phyloP scores from a whole-genome alignment of 2,888 invertebrate genomes.

The Notodonta ziczac region DNA sequence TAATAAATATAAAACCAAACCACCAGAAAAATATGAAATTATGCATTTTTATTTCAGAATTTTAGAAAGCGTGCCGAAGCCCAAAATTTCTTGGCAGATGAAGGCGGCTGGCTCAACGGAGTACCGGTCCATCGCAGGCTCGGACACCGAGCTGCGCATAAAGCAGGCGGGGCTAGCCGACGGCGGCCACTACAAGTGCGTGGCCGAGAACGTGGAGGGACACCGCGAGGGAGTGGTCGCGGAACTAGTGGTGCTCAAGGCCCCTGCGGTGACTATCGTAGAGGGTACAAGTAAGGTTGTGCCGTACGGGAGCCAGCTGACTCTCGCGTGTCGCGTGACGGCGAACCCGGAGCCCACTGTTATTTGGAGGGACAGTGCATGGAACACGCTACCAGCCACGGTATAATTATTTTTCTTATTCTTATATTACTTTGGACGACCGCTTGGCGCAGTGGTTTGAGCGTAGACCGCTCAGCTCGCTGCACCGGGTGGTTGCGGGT shows the following conservation, averaged over 20 bases:
- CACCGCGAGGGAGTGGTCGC: neutral
- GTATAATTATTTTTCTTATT: neutral
- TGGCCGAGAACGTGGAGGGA: slow-evolving; percentile 3
- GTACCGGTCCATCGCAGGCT: slow-evolving; percentile 4
- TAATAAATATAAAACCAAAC: too few species aligned
- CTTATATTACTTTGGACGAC: too few species aligned
- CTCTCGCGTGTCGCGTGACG: neutral
- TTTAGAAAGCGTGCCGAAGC: neutral
- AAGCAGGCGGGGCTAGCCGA: neutral
- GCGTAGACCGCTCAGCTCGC: too few species aligned
- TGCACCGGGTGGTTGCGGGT: too few species aligned
- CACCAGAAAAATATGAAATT: too few species aligned
- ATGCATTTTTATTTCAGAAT: neutral
- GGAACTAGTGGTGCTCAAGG: neutral
- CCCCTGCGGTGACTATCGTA: neutral
- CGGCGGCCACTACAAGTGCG: slow-evolving; percentile 4
- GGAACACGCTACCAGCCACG: neutral
- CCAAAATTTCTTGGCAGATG: neutral
- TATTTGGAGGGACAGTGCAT: neutral
- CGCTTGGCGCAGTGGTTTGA: too few species aligned
- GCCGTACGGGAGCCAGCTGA: neutral
- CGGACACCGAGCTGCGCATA: slow-evolving; percentile 5
- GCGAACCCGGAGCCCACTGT: neutral
- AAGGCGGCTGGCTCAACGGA: neutral
- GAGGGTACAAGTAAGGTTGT: neutral